Evolutionary conservation across 2,113 vertebrate species (phyloP).

Genomic region (Rhabdornis inornatus): DNA sequence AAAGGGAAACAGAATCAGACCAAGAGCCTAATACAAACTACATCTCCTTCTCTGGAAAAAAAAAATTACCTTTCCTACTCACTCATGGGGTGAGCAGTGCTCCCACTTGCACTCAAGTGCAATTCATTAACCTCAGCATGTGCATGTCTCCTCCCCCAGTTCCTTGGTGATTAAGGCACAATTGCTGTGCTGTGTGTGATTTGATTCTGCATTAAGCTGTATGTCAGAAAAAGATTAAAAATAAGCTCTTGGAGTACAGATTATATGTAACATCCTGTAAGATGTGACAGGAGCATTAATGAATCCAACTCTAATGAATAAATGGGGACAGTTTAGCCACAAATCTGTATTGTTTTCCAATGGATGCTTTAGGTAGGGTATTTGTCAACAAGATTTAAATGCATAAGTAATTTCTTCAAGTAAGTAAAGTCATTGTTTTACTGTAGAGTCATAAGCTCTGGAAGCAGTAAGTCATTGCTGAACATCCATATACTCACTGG

Average conservation of each 20-base stretch:
- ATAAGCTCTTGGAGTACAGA: slow-evolving; percentile 29
- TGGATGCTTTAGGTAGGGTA: background rate
- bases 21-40: background rate
- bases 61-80: background rate
- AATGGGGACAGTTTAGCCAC: background rate
- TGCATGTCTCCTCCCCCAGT: background rate
- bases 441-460: background rate
- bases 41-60: background rate
- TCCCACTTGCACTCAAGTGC: background rate
- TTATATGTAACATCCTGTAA: slow-evolving; percentile 1
- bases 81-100: background rate
- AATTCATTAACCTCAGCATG: background rate
- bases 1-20: background rate
- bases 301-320: slow-evolving; percentile 17
- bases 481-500: background rate
- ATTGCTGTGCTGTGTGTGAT: background rate
- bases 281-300: slow-evolving; percentile 35
- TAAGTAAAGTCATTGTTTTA: background rate
- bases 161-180: background rate
- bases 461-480: background rate
- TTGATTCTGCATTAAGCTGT: background rate
- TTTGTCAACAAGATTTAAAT: background rate
- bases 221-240: slow-evolving; percentile 56
- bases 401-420: background rate
- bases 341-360: background rate